These are phyloP conservation scores for Iguana delicatissima DNA, from an alignment of 2,797 vertebrate genomes.

Conservation along the genomic window DNA sequence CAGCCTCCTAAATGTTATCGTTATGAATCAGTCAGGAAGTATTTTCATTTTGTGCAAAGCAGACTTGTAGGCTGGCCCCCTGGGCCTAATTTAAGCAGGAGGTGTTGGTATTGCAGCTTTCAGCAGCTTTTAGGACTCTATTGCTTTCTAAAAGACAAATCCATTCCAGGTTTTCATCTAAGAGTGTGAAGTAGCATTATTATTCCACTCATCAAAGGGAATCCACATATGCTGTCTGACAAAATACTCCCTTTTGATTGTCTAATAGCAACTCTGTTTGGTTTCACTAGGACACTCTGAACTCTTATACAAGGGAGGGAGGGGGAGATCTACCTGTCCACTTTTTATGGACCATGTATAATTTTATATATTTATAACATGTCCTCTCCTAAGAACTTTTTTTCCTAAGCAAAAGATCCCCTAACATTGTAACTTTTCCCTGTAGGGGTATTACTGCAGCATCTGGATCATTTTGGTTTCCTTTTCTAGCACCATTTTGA, in stretches of 20 bases:
- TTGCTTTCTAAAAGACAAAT: constrained; percentile 13
- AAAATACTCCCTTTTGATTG: background rate
- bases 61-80: constrained; percentile 5
- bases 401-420: no score
- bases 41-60: constrained; percentile 35
- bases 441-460: no score
- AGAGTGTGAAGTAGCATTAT: background rate
- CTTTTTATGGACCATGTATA: no score
- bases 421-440: no score
- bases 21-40: constrained; percentile 15
- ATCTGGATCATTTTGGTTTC: no score
- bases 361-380: no score
- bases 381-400: no score
- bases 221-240: background rate
- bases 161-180: background rate
- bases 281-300: background rate
- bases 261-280: background rate
- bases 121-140: background rate
- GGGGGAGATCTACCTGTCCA: no score
- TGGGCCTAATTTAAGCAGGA: constrained; percentile 1
- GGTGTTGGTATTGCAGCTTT: background rate
- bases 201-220: background rate
- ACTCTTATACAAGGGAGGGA: background rate
- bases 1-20: background rate
- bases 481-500: no score